phyloP scores from a whole-genome alignment of 2,888 invertebrate species.

The Luperina nickerlii region DNA sequence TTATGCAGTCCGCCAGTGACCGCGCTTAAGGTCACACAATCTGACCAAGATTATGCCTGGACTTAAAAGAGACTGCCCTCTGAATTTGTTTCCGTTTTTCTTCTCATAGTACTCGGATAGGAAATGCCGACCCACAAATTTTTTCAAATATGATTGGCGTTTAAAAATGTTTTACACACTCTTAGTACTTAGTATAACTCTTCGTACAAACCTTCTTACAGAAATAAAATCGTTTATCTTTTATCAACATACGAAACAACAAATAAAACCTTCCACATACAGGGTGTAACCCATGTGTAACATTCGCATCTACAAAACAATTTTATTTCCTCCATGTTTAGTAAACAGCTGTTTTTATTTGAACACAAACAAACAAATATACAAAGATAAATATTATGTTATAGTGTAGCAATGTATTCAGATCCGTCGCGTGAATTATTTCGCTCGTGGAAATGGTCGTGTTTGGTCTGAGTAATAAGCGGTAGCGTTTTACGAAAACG shows the following conservation, averaged over 20 bases:
- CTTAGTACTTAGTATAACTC: background rate
- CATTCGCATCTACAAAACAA: conserved; percentile 5
- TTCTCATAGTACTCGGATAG: background rate
- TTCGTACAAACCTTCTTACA: background rate
- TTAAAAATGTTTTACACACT: background rate
- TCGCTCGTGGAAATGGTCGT: conserved; percentile 24
- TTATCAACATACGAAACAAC: background rate
- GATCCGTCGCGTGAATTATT: conserved; percentile 48
- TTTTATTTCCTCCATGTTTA: conserved; percentile 17
- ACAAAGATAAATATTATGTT: conserved; percentile 48
- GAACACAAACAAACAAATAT: conserved; percentile 46
- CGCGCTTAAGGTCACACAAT: too few species aligned
- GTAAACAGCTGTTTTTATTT: conserved; percentile 51
- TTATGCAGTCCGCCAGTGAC: too few species aligned
- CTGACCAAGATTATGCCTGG: background rate
- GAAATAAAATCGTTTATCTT: background rate
- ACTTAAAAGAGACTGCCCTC: background rate
- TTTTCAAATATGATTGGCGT: background rate
- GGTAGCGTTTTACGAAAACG: background rate
- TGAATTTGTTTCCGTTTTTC: background rate
- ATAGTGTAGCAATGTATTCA: conserved; percentile 43
- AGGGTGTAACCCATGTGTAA: background rate
- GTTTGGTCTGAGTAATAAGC: conserved; percentile 21
- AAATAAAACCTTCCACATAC: background rate
- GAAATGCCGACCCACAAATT: background rate